Conservation (phyloP, 2,113 vertebrate genomes). For the Equus quagga region DNA sequence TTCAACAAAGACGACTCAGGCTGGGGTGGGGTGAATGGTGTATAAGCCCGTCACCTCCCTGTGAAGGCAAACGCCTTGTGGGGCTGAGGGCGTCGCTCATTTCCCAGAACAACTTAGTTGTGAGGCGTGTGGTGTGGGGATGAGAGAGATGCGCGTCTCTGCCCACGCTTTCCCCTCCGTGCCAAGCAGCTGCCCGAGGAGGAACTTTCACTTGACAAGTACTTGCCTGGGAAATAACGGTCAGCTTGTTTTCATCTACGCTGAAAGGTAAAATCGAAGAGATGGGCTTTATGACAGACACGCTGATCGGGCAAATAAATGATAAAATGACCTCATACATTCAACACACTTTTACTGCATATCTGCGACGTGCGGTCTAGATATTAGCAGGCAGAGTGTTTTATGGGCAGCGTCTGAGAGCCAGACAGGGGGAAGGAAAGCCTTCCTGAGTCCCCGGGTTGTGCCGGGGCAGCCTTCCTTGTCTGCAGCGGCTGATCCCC, state of each 20-base stretch:
- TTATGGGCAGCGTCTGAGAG: background rate
- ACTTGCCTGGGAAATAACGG: slow-evolving; percentile 47
- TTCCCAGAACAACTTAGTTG: background rate
- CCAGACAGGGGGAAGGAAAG: background rate
- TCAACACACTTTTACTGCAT: slow-evolving; percentile 3
- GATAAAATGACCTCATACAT: slow-evolving; percentile 32
- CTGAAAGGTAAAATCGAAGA: slow-evolving; percentile 47
- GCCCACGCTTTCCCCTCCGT: background rate
- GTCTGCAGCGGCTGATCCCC: background rate
- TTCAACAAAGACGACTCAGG: background rate
- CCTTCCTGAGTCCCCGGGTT: background rate
- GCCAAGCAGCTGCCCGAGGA: background rate
- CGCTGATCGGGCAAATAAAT: background rate
- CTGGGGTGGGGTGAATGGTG: background rate
- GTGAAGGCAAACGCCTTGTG: background rate
- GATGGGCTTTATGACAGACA: slow-evolving; percentile 22
- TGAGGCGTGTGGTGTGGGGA: background rate
- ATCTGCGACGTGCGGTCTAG: background rate
- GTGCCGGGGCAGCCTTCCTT: background rate
- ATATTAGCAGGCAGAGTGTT: background rate
- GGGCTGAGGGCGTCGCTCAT: background rate
- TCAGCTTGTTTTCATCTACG: slow-evolving; percentile 55
- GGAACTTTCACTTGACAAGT: slow-evolving; percentile 2
- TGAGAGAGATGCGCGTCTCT: background rate
- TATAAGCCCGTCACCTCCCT: background rate